Conservation (phyloP, 2,113 vertebrate genomes). For the Hylia prasina region DNA sequence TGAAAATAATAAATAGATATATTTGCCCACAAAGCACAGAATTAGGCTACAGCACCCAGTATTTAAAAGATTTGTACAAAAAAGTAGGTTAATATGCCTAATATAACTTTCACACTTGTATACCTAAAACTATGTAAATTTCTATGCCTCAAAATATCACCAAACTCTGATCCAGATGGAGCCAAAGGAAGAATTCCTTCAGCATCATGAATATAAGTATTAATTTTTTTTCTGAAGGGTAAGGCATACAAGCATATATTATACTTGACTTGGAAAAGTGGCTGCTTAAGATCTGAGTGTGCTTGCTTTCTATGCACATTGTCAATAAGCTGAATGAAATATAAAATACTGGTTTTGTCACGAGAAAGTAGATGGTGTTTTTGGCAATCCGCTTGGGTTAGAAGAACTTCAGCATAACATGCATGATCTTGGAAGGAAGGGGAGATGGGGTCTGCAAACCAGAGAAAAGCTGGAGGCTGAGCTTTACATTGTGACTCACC, state of each 20-base stretch:
- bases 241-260: neutral
- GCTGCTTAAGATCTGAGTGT: accelerated
- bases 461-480: neutral
- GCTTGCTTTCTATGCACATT: neutral
- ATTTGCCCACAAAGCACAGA: neutral
- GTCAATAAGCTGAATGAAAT: neutral
- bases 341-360: neutral
- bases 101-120: neutral
- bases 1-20: neutral
- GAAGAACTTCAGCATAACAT: neutral
- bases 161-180: neutral
- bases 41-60: neutral
- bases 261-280: neutral
- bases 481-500: neutral
- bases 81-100: neutral
- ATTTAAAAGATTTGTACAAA: neutral
- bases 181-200: neutral
- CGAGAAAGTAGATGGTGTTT: neutral
- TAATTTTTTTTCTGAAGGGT: neutral
- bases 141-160: neutral
- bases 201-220: neutral
- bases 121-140: neutral
- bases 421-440: neutral
- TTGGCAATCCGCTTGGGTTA: neutral
- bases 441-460: neutral